These are phyloP conservation scores for Xanthostigma xanthostigma DNA, from an alignment of 2,888 invertebrate genomes.

Conservation along the genomic window DNA sequence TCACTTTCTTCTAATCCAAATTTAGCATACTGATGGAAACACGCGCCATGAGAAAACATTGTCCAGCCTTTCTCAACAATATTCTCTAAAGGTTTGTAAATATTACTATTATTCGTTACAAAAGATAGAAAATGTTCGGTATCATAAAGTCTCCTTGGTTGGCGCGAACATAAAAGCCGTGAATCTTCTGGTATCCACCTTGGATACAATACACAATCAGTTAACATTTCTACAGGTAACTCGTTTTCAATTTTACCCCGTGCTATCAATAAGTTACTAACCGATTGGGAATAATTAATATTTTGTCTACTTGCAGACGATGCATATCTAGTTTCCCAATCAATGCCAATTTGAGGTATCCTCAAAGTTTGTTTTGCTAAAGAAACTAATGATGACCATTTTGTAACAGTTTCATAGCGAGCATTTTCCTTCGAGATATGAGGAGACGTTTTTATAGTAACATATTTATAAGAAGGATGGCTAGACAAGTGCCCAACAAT, in stretches of 20 bases:
- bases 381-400: constrained; percentile 25
- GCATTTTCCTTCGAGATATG: constrained; percentile 19
- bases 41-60: constrained; percentile 31
- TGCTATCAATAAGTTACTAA: constrained; percentile 29
- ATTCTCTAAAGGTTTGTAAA: constrained; percentile 24
- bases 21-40: constrained; percentile 34
- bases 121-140: constrained; percentile 29
- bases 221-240: constrained; percentile 19
- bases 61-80: constrained; percentile 32
- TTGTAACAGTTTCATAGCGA: constrained; percentile 24
- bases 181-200: constrained; percentile 24
- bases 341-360: constrained; percentile 11
- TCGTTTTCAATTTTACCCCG: constrained; percentile 19
- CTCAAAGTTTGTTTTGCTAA: constrained; percentile 22
- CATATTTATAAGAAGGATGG: constrained; percentile 32
- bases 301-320: constrained; percentile 7
- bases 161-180: constrained; percentile 25
- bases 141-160: constrained; percentile 24
- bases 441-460: constrained; percentile 29
- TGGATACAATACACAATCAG: constrained; percentile 24
- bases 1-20: constrained; percentile 31
- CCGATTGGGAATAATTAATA: constrained; percentile 13
- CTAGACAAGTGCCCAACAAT: constrained; percentile 27
- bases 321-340: constrained; percentile 17
- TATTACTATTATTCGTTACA: constrained; percentile 29